Percentiles rank a stretch among this genome's conserved stretches.
phyloP scores from a whole-genome alignment of 2,113 vertebrate genomes.

The Prolemur simus region DNA sequence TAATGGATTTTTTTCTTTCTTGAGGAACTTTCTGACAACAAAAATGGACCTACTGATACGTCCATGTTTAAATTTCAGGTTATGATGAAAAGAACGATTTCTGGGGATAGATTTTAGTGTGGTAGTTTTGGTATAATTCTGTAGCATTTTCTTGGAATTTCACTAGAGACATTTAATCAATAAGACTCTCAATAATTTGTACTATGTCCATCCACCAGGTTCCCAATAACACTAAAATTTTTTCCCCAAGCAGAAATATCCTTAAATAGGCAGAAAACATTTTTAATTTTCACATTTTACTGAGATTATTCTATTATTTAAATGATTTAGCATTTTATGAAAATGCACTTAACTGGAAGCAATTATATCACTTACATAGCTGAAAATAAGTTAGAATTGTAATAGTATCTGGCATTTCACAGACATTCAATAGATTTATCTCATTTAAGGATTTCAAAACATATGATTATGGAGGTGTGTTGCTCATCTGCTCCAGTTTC shows the following conservation, averaged over 20 bases:
- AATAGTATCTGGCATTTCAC: not conserved
- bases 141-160: conserved; percentile 38
- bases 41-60: not conserved
- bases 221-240: not conserved
- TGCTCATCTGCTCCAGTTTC: not conserved
- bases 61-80: conserved; percentile 29
- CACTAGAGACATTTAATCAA: conserved; percentile 6
- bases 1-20: not conserved
- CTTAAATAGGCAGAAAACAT: conserved; percentile 5
- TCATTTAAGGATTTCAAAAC: not conserved
- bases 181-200: not conserved
- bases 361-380: not conserved
- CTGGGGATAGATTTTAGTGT: not conserved
- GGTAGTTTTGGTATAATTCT: not conserved
- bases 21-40: conserved; percentile 9
- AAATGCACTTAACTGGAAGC: conserved; percentile 1
- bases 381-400: conserved; percentile 1
- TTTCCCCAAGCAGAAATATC: not conserved
- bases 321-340: conserved; percentile 38
- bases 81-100: conserved; percentile 35
- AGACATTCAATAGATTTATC: not conserved
- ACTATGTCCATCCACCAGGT: not conserved
- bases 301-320: conserved; percentile 3
- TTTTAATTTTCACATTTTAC: conserved; percentile 34
- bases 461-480: not conserved